Percentiles rank a stretch among this genome's conserved stretches.
Evolutionary conservation across 1,140 invertebrate species (phyloP).

Genomic region (Cryptotermes secundus): DNA sequence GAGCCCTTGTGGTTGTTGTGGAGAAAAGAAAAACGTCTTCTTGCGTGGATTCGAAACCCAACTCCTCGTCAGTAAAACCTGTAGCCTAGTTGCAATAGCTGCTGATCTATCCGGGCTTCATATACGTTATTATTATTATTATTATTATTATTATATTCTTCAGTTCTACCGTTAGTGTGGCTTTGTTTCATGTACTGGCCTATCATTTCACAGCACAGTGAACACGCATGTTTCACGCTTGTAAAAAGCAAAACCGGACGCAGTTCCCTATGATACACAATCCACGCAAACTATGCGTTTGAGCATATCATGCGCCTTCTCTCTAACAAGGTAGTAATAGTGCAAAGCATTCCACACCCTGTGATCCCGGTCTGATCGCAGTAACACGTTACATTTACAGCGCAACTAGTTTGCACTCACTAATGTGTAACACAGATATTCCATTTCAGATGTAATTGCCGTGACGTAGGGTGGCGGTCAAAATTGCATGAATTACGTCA

Average conservation of each 20-base stretch:
- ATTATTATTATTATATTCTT: too few species aligned
- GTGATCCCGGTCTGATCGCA: background rate
- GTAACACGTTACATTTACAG: background rate
- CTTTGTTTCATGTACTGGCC: background rate
- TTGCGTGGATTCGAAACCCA: too few species aligned
- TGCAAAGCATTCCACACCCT: conserved; percentile 14
- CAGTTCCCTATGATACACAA: conserved; percentile 1
- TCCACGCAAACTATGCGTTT: conserved; percentile 2
- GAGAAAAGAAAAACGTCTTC: too few species aligned
- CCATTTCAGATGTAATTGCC: background rate
- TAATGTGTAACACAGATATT: conserved; percentile 20
- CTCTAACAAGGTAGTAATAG: conserved; percentile 2
- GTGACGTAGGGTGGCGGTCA: background rate
- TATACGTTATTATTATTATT: too few species aligned
- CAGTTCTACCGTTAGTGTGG: too few species aligned
- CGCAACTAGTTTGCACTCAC: background rate
- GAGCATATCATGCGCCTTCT: background rate
- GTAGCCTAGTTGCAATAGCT: too few species aligned
- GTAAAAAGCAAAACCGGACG: background rate
- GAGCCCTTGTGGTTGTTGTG: too few species aligned
- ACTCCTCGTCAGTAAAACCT: too few species aligned
- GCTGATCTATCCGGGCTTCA: too few species aligned
- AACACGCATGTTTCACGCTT: background rate
- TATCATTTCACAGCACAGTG: background rate
- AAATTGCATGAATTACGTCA: background rate